A percentile compares a stretch with the other conserved stretches of the same genome.
Evolutionary conservation across 1,140 invertebrate species (phyloP).

Genomic region (Drosophila simulans): DNA sequence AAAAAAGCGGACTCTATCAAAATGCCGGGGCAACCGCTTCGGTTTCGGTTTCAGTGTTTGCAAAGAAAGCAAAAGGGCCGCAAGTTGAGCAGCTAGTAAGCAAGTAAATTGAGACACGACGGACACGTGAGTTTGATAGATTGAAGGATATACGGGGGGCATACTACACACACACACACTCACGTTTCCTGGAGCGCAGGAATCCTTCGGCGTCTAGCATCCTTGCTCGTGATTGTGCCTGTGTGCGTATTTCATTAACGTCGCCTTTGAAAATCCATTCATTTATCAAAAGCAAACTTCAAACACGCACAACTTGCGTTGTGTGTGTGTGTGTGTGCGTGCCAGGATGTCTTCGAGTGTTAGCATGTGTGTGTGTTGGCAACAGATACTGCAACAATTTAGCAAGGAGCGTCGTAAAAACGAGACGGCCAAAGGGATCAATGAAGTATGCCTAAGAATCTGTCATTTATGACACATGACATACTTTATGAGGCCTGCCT

Average conservation of each 20-base stretch:
- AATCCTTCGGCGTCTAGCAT: constrained; percentile 27
- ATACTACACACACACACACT: neutral
- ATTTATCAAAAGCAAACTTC: constrained; percentile 82
- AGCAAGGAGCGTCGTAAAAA: constrained; percentile 63
- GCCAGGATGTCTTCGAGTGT: neutral
- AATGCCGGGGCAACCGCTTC: constrained; percentile 16
- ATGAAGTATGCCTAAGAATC: constrained; percentile 82
- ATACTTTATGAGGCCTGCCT: constrained; percentile 67
- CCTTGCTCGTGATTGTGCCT: constrained; percentile 19
- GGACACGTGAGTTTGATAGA: constrained; percentile 80
- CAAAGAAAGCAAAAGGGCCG: constrained; percentile 26
- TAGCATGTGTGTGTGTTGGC: constrained; percentile 17
- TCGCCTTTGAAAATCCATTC: constrained; percentile 82
- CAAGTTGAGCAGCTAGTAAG: constrained; percentile 71
- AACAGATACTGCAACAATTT: constrained; percentile 77
- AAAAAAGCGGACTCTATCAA: constrained; percentile 44
- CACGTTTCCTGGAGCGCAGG: constrained; percentile 15
- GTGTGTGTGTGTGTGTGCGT: constrained; percentile 14
- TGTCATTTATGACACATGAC: constrained; percentile 82
- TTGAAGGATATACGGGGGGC: constrained; percentile 57
- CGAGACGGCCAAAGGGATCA: constrained; percentile 72
- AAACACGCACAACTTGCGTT: constrained; percentile 60
- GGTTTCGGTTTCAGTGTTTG: constrained; percentile 10
- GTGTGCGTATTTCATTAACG: constrained; percentile 75
- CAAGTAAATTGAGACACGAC: constrained; percentile 81